phyloP scores from a whole-genome alignment of 1,140 invertebrate species.

The Zaprionus ornatus region DNA sequence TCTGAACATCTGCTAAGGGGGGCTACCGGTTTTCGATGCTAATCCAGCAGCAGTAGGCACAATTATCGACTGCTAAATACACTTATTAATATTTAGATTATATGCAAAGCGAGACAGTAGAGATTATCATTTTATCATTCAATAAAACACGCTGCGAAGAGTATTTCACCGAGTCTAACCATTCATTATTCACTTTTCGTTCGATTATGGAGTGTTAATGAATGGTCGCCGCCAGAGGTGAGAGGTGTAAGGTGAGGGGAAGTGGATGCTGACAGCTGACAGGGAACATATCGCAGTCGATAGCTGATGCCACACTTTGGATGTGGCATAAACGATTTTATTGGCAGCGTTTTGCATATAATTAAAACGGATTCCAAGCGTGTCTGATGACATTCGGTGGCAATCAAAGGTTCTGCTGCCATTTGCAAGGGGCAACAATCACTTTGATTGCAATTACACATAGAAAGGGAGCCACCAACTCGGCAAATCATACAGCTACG shows the following conservation, averaged over 20 bases:
- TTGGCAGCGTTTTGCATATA: conserved; percentile 53
- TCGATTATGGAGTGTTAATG: conserved; percentile 46
- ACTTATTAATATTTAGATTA: conserved; percentile 16
- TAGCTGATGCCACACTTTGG: conserved; percentile 1
- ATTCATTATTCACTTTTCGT: background rate
- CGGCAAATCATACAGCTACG: conserved; percentile 29
- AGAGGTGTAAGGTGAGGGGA: conserved; percentile 40
- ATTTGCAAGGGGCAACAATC: conserved; percentile 60
- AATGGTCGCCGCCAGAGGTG: conserved; percentile 20
- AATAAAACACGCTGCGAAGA: background rate
- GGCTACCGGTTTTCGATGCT: conserved; percentile 47
- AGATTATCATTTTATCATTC: background rate
- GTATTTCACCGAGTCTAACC: background rate
- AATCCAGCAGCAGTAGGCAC: background rate
- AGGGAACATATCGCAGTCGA: background rate
- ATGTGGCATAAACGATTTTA: conserved; percentile 25
- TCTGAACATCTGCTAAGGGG: conserved; percentile 8
- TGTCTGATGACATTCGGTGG: conserved; percentile 31
- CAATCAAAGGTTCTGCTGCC: conserved; percentile 52
- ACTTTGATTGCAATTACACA: conserved; percentile 75
- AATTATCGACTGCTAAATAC: conserved; percentile 36
- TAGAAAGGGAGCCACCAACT: background rate
- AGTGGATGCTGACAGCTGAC: conserved; percentile 25
- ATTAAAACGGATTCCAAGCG: conserved; percentile 52
- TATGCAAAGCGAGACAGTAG: background rate